Conservation (phyloP, 2,888 invertebrate species). For the Amaurobius ferox region DNA sequence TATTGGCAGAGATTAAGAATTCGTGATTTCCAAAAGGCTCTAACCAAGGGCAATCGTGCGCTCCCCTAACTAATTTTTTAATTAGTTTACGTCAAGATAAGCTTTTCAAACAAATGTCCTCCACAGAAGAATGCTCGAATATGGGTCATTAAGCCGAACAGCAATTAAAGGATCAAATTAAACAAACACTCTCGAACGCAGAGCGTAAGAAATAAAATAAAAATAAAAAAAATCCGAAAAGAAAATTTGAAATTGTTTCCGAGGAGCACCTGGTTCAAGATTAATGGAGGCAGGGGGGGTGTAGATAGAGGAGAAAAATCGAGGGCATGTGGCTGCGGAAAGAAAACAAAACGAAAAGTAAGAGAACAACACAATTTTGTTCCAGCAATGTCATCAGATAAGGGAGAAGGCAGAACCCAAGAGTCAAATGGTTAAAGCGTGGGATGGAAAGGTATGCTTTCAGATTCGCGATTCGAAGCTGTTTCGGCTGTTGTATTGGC, state of each 20-base stretch:
- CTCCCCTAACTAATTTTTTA: conserved; percentile 56
- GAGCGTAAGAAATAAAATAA: background rate
- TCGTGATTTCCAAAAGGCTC: background rate
- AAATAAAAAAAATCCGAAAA: conserved; percentile 14
- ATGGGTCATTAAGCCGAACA: conserved; percentile 65
- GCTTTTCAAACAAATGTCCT: background rate
- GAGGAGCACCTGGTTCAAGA: conserved; percentile 63
- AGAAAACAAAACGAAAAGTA: conserved; percentile 21
- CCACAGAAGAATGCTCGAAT: conserved; percentile 18
- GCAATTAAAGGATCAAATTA: conserved; percentile 68
- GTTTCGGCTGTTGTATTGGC: background rate
- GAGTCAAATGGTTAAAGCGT: conserved; percentile 25
- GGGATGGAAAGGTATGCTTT: conserved; percentile 10
- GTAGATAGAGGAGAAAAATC: conserved; percentile 41
- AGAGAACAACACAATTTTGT: conserved; percentile 17
- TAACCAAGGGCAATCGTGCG: conserved; percentile 51
- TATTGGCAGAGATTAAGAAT: background rate
- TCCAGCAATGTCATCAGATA: conserved; percentile 62
- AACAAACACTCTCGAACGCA: conserved; percentile 26
- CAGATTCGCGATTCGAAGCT: background rate
- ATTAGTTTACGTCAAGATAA: conserved; percentile 58
- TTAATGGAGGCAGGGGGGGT: conserved; percentile 40
- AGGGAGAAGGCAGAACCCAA: conserved; percentile 34
- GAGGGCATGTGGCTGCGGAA: conserved; percentile 37
- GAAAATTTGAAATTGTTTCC: conserved; percentile 31